Conservation (phyloP, 2,888 invertebrate genomes). For the Drosophila affinis region DNA sequence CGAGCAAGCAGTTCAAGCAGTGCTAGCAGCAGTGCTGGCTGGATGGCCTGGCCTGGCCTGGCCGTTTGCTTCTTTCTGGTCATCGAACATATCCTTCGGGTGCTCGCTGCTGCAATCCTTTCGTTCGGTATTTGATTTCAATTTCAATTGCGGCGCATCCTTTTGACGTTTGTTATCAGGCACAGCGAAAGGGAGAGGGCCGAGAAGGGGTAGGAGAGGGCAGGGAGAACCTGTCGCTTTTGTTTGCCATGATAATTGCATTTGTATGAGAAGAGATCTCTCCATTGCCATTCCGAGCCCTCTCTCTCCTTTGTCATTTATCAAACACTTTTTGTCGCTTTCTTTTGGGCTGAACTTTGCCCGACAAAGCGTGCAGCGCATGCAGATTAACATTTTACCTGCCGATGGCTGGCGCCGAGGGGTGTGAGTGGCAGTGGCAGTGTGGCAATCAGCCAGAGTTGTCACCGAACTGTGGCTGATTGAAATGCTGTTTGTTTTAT, state of each 20-base stretch:
- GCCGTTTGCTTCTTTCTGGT: conserved; percentile 9
- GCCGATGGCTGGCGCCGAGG: conserved; percentile 20
- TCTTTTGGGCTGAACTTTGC: conserved; percentile 63
- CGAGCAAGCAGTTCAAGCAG: conserved; percentile 61
- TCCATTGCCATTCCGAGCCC: not conserved
- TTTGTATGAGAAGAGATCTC: conserved; percentile 56
- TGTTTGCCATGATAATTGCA: conserved; percentile 80
- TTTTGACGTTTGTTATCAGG: conserved; percentile 74
- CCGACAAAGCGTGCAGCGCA: conserved; percentile 76
- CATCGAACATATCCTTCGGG: conserved; percentile 18
- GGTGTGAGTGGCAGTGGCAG: not conserved
- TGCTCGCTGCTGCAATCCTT: conserved; percentile 60
- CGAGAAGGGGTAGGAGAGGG: conserved; percentile 13
- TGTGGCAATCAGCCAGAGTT: conserved; percentile 67
- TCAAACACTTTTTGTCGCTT: conserved; percentile 69
- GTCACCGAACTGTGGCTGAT: conserved; percentile 70
- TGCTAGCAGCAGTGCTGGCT: conserved; percentile 33
- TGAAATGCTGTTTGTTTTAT: conserved; percentile 78
- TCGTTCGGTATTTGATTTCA: conserved; percentile 70
- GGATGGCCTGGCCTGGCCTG: conserved; percentile 40
- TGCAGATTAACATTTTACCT: conserved; percentile 79
- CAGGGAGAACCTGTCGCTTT: conserved; percentile 70
- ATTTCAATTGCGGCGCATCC: conserved; percentile 78
- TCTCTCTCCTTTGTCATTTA: conserved; percentile 60
- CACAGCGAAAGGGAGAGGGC: conserved; percentile 23